Conservation (phyloP, 2,888 invertebrate species). For the Ichneumoninae sp. region DNA sequence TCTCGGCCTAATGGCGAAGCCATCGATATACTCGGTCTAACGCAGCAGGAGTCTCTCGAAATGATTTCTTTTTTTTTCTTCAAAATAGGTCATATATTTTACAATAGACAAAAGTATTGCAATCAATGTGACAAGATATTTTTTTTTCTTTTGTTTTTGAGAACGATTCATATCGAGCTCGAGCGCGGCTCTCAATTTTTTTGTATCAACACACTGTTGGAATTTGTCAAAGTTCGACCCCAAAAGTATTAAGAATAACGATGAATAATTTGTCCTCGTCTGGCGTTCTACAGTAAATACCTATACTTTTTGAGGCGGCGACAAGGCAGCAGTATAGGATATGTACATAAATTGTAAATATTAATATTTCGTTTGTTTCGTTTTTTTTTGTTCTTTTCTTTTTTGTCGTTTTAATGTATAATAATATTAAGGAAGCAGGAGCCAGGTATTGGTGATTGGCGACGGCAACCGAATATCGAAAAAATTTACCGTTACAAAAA, state of each 20-base stretch:
- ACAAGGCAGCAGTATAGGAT: conserved; percentile 1
- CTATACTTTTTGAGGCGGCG: not conserved
- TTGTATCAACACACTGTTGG: conserved; percentile 2
- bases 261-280: not conserved
- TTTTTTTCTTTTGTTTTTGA: not conserved
- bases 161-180: not conserved
- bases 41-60: no score
- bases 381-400: not conserved
- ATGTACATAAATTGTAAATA: conserved; percentile 7
- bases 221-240: not conserved
- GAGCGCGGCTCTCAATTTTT: not conserved
- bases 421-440: conserved; percentile 19
- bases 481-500: conserved; percentile 7
- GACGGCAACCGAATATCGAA: not conserved
- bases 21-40: no score
- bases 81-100: conserved; percentile 64
- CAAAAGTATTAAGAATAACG: not conserved
- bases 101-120: conserved; percentile 60
- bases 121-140: conserved; percentile 49
- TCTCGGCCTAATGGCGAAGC: no score
- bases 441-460: not conserved
- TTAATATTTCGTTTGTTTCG: not conserved
- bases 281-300: conserved; percentile 2
- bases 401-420: not conserved
- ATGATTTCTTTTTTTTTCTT: conserved; percentile 13